A percentile compares a stretch with the other conserved stretches of the same genome.
phyloP scores from a whole-genome alignment of 2,797 vertebrate species.

The Megaceryle alcyon region DNA sequence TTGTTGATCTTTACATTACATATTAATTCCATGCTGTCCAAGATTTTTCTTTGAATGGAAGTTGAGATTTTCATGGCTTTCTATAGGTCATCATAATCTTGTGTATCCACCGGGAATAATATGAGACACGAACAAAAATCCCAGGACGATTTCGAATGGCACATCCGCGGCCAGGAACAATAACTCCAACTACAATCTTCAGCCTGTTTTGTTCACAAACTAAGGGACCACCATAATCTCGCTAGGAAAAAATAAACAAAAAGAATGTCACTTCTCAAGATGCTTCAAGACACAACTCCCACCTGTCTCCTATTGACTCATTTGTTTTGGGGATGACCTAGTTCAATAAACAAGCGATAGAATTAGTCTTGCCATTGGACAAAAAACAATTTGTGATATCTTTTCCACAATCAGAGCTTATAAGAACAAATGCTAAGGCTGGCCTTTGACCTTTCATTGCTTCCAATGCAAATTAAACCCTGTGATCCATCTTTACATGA shows the following conservation, averaged over 20 bases:
- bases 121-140: slow-evolving; percentile 95
- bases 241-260: slow-evolving; percentile 73
- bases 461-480: neutral
- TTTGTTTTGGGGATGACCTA: neutral
- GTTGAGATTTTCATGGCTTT: slow-evolving; percentile 37
- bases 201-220: slow-evolving; percentile 92
- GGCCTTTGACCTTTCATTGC: neutral
- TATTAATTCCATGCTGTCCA: slow-evolving; percentile 59
- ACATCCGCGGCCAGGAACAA: slow-evolving; percentile 93
- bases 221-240: slow-evolving; percentile 95
- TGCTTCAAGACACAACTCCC: neutral
- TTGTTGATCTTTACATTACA: slow-evolving; percentile 55
- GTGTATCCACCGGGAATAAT: slow-evolving; percentile 96
- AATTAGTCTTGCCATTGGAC: neutral
- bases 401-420: neutral
- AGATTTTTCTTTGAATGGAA: slow-evolving; percentile 35
- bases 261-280: neutral
- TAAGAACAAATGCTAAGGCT: neutral
- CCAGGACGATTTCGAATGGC: slow-evolving; percentile 91
- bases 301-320: neutral
- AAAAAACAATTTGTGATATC: rapidly evolving
- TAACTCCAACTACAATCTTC: slow-evolving; percentile 92
- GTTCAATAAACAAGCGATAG: neutral
- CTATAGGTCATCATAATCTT: slow-evolving; percentile 88
- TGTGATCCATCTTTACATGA: neutral